phyloP scores from a whole-genome alignment of 1,140 invertebrate genomes.

The Solenopsis invicta region DNA sequence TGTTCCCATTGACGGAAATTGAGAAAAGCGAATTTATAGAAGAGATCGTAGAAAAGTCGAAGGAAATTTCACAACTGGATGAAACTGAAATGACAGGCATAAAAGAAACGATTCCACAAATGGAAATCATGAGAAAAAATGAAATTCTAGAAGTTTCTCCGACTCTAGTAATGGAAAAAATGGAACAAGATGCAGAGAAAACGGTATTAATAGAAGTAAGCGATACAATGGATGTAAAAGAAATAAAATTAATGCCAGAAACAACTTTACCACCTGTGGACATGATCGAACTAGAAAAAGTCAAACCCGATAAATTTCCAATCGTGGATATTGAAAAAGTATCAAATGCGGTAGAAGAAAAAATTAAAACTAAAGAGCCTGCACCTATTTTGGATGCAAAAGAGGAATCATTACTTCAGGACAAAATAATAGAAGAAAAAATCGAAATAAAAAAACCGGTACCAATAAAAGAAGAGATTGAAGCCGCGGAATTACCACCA shows the following conservation, averaged over 20 bases:
- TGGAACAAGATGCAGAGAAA: conserved; percentile 2
- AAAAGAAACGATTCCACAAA: background rate
- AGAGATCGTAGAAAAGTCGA: conserved; percentile 2
- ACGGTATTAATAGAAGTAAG: too few species aligned
- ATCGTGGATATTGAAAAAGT: conserved; percentile 13
- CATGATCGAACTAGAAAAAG: conserved; percentile 7
- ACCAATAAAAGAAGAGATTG: conserved; percentile 13
- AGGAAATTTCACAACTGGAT: background rate
- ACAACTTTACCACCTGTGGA: background rate
- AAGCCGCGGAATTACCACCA: background rate
- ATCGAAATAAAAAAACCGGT: background rate
- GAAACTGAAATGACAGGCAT: background rate
- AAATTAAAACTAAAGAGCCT: background rate
- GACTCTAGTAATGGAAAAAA: background rate
- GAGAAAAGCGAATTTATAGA: conserved; percentile 14
- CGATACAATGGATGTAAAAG: background rate
- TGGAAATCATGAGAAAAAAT: conserved; percentile 5
- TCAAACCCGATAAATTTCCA: background rate
- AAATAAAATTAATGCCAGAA: background rate
- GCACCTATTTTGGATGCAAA: background rate
- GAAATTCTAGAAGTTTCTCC: background rate
- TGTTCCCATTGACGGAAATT: background rate
- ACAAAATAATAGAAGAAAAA: background rate
- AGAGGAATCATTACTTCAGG: background rate
- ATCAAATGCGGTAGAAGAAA: background rate